Base-by-base conservation (phyloP, 1,140 invertebrate species). In the Wiebesia pumilae region DNA sequence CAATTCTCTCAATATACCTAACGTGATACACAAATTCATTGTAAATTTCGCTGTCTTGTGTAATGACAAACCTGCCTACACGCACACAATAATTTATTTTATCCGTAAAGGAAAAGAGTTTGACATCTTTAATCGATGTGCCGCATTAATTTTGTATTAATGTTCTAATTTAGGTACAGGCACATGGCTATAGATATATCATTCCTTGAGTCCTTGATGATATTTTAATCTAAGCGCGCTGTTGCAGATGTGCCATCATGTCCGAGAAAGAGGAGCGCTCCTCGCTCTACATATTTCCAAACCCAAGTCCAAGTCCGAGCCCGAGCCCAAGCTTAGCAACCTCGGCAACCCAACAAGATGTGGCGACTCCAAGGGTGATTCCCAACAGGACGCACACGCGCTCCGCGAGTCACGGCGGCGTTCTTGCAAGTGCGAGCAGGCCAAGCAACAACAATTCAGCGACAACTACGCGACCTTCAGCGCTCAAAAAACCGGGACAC, bases 321-420 rank as follows among this genome's bases (percentile, higher is more conserved):
- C 43, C 16, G 33, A 83, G 43, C 54, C 81, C 58, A 62, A 24
- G 14, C 27, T 62, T 62, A 21, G 24, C 65, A 65, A 21, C 27
- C 27, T 30, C n/a, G 33, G 24, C 75, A 47, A 33, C 12, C 16
- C 62, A 80, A 24, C 65, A 27, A 16, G 38, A 77, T 1, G 10
- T 27, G 47, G 30, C n/a, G 16, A 9, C 3, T 24, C 38, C 84
- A 10, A 24, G 79, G n/a, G 27, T 62, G 24, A 35, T 81, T 85
- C 9, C 89, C 87, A 80, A 21, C 83, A 90, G 96, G 95, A 87
- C 97, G 0, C 93, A 97, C 91, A 95, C 95, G 62, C 95, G 97
- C 54, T 97, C 97, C 79, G 95, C 97, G 83, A 97, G 97, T 90
- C 97, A 97, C 93, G 96, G 97, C 24, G 96, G 96, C 83, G 94